Conservation (phyloP, 2,888 invertebrate species). For the Auanema sp. region DNA sequence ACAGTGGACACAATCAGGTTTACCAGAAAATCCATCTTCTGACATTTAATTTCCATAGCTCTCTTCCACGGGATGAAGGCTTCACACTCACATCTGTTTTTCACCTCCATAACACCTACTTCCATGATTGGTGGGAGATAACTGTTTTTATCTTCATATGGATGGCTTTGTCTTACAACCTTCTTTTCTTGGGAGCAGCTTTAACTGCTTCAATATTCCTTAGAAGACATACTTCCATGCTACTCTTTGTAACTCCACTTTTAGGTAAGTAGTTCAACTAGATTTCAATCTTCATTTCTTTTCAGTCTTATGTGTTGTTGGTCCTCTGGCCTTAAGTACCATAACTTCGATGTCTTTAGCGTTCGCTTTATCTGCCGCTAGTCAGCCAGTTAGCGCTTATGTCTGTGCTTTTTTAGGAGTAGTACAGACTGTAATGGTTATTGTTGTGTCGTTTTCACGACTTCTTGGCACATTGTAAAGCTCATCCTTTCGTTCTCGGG, state of each 20-base stretch:
- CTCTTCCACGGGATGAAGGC: too few relatives aligned
- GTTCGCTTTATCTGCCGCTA: conserved; percentile 33
- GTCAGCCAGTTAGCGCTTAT: conserved; percentile 43
- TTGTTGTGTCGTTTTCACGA: conserved; percentile 45
- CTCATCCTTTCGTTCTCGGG: too few relatives aligned
- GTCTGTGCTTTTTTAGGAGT: conserved; percentile 52
- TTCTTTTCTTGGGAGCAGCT: conserved; percentile 37
- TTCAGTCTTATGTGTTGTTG: conserved; percentile 40
- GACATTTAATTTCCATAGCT: too few relatives aligned
- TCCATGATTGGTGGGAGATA: conserved; percentile 47
- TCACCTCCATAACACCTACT: too few relatives aligned
- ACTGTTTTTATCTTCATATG: conserved; percentile 51
- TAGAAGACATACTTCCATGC: conserved; percentile 50
- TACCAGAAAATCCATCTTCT: too few relatives aligned
- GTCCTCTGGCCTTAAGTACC: conserved; percentile 38
- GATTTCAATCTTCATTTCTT: conserved; percentile 8
- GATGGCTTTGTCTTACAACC: conserved; percentile 45
- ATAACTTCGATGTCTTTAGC: conserved; percentile 42
- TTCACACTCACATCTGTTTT: too few relatives aligned
- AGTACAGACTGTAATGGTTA: conserved; percentile 46
- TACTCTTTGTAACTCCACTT: conserved; percentile 36
- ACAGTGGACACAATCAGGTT: too few relatives aligned
- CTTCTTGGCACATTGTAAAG: conserved; percentile 51
- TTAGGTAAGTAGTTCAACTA: conserved; percentile 26
- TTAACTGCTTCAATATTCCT: conserved; percentile 45